A percentile compares a stretch with the other conserved stretches of the same genome.
Evolutionary conservation across 2,888 invertebrate genomes (phyloP).

Genomic region (Caenorhabditis japonica): DNA sequence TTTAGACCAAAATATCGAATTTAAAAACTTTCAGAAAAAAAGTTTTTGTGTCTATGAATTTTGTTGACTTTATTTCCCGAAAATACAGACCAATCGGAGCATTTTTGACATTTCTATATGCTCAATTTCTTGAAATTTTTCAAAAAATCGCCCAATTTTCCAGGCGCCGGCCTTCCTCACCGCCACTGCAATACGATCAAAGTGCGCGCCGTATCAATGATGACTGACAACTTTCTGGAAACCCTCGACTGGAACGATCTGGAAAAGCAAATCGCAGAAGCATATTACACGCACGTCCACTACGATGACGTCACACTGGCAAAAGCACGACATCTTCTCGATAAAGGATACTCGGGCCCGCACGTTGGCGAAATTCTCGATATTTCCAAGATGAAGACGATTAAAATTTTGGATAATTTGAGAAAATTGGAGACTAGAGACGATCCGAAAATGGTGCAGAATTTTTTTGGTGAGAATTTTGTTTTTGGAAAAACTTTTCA

Average conservation of each 20-base stretch:
- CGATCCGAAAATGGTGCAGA: constrained; percentile 10
- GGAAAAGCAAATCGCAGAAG: not conserved
- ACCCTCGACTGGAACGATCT: constrained; percentile 4
- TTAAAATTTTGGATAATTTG: constrained; percentile 2
- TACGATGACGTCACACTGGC: not conserved
- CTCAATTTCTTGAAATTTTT: too few species aligned
- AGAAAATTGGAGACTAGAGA: constrained; percentile 8
- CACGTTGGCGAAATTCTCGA: constrained; percentile 10
- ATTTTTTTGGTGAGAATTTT: constrained; percentile 9
- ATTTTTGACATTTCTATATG: too few species aligned
- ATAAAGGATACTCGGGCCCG: not conserved
- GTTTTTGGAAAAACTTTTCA: too few species aligned
- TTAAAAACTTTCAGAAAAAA: too few species aligned
- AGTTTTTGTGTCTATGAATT: too few species aligned
- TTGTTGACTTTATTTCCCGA: too few species aligned
- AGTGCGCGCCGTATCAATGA: constrained; percentile 9
- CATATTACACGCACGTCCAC: not conserved
- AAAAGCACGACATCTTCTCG: constrained; percentile 6
- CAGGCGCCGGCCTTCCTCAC: constrained; percentile 27
- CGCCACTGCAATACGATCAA: constrained; percentile 1
- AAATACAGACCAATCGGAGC: too few species aligned
- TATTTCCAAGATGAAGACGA: not conserved
- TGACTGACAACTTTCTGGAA: constrained; percentile 7
- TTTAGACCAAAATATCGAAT: too few species aligned
- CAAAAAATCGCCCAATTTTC: not conserved